phyloP scores from a whole-genome alignment of 2,888 invertebrate genomes.

The Troides helena region DNA sequence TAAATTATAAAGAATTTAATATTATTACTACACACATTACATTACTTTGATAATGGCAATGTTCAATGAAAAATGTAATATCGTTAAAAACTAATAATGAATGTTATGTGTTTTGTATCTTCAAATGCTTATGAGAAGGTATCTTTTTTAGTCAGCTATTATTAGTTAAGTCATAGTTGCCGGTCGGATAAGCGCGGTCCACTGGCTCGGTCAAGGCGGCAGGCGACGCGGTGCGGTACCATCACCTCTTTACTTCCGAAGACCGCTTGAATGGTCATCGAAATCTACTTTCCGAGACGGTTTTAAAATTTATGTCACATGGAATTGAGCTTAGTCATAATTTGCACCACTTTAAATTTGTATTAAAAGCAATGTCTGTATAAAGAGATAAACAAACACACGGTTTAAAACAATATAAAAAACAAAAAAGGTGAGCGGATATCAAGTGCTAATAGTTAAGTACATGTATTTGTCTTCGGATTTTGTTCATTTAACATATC shows the following conservation, averaged over 20 bases:
- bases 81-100: not conserved
- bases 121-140: not conserved
- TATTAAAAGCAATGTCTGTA: too few relatives aligned
- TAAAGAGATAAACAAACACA: too few relatives aligned
- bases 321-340: not conserved
- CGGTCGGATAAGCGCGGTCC: conserved; percentile 42
- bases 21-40: too few relatives aligned
- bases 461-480: too few relatives aligned
- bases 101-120: not conserved
- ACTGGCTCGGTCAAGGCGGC: conserved; percentile 60
- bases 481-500: too few relatives aligned
- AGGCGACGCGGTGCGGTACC: conserved; percentile 44
- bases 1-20: too few relatives aligned
- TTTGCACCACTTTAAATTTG: too few relatives aligned
- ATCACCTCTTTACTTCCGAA: conserved; percentile 42
- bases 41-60: too few relatives aligned
- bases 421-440: too few relatives aligned
- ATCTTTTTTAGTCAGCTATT: conserved; percentile 5
- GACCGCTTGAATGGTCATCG: conserved; percentile 33
- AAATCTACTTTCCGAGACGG: conserved; percentile 10
- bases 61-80: too few relatives aligned
- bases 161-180: conserved; percentile 20
- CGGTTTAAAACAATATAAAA: too few relatives aligned
- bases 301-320: not conserved
- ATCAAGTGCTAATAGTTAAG: too few relatives aligned